Base-by-base conservation (phyloP, 2,797 vertebrate genomes). In the Crocidura indochinensis region DNA sequence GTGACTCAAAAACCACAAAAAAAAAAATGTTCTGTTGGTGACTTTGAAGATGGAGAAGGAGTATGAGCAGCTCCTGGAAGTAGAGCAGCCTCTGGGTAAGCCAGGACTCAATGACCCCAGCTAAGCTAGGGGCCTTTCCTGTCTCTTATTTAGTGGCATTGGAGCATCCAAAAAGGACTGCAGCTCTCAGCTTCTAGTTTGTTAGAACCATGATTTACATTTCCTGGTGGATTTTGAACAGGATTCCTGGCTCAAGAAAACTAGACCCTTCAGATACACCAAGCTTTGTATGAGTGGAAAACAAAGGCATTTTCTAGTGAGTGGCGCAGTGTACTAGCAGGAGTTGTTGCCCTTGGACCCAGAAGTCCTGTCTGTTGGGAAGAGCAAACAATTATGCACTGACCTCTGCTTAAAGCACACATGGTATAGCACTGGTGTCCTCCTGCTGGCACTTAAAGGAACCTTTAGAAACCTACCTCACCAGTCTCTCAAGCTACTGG, bases 1-100 rank as follows among this genome's bases (percentile, higher is more conserved):
- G n/a, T n/a, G n/a, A n/a, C n/a, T n/a, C n/a, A n/a, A n/a, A n/a
- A n/a, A n/a, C n/a, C n/a, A n/a, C n/a, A n/a, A n/a, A n/a, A n/a
- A n/a, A n/a, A n/a, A n/a, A n/a, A 10, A 15, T 10, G 77, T 51
- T 78, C 49, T 44, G 19, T 2, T 24, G 20, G 38, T 64, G 73
- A 47, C n/a, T 85, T 69, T 68, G 73, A 83, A 67, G 49, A n/a
- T 24, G 64, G 53, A 79, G n/a, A 53, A 56, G 73, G 29, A n/a
- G 44, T 44, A 65, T 26, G 29, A 29, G 65, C 27, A 1, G 27
- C 46, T 17, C 31, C 44, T 10, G 19, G 26, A 65, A 64, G 10
- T n/a, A 71, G 38, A 44, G 4, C 65, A 87, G 72, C 44, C 31
- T 9, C 56, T 9, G 7, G 10, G 17, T 60, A 9, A 24, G 47